Percentiles rank a stretch among this genome's conserved stretches.
Conservation (phyloP, 2,888 invertebrate genomes). For the Blomia tropicalis region DNA sequence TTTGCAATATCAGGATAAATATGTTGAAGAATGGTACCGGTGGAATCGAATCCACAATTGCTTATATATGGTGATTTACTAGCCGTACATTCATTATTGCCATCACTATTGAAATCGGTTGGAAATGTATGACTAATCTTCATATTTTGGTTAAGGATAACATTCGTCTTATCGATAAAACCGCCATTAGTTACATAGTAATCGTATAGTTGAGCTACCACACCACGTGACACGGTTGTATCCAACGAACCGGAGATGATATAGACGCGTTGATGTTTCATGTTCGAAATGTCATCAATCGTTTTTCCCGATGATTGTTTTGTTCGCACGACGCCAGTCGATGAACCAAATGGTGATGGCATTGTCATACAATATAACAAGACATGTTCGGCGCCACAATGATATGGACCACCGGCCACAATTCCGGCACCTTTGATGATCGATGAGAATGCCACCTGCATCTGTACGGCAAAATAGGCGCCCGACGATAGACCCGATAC, state of each 20-base stretch:
- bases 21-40: constrained; percentile 3
- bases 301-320: not conserved
- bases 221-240: not conserved
- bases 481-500: constrained; percentile 5
- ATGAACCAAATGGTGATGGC: not conserved
- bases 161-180: not conserved
- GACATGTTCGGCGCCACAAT: constrained; percentile 3
- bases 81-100: not conserved
- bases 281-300: constrained; percentile 8
- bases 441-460: constrained; percentile 1
- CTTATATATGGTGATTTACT: not conserved
- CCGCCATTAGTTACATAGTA: constrained; percentile 7
- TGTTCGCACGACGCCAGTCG: not conserved
- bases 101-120: constrained; percentile 5
- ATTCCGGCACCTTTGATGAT: constrained; percentile 14
- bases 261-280: constrained; percentile 3
- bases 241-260: constrained; percentile 4
- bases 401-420: constrained; percentile 10
- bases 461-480: not conserved
- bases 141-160: not conserved
- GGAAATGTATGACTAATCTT: not conserved
- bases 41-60: constrained; percentile 7
- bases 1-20: not conserved
- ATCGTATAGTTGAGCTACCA: not conserved
- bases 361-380: not conserved